Evolutionary conservation across 2,113 vertebrate species (phyloP).

Genomic region (Pteropus alecto): DNA sequence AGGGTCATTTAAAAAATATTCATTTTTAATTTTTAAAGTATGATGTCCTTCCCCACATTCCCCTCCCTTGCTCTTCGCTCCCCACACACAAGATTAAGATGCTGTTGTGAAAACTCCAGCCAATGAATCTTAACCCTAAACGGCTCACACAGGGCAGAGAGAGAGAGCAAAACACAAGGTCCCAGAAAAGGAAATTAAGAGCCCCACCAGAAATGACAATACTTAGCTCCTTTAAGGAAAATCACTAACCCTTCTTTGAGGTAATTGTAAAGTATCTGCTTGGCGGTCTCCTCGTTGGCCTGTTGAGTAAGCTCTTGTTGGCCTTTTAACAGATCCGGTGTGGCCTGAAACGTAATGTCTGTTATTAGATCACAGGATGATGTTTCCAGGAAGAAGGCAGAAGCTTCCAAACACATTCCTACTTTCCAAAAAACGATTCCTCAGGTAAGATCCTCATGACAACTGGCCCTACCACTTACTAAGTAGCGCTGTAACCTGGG

Average conservation of each 20-base stretch:
- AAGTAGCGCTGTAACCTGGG: not conserved
- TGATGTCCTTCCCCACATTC: not conserved
- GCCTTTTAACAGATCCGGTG: conserved; percentile 96
- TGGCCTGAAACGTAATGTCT: conserved; percentile 84
- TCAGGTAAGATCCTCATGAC: not conserved
- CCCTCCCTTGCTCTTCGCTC: not conserved
- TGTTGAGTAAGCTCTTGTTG: conserved; percentile 94
- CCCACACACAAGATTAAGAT: not conserved
- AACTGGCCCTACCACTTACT: not conserved
- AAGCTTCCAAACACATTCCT: not conserved
- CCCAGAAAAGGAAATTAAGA: not conserved
- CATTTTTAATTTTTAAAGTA: not conserved
- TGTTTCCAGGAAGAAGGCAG: not conserved
- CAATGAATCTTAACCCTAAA: not conserved
- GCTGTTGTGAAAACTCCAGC: not conserved
- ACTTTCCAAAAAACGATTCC: not conserved
- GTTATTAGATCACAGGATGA: not conserved
- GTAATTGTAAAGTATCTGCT: conserved; percentile 97
- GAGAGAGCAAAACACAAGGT: not conserved
- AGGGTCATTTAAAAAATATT: not conserved
- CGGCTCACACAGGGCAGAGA: not conserved
- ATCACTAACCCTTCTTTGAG: conserved; percentile 96
- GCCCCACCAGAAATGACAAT: not conserved
- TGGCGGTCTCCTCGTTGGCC: conserved; percentile 96
- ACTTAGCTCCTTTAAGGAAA: not conserved